A percentile compares a stretch with the other conserved stretches of the same genome.
Conservation (phyloP, 2,888 invertebrate genomes). For the Cephus pygmeus region DNA sequence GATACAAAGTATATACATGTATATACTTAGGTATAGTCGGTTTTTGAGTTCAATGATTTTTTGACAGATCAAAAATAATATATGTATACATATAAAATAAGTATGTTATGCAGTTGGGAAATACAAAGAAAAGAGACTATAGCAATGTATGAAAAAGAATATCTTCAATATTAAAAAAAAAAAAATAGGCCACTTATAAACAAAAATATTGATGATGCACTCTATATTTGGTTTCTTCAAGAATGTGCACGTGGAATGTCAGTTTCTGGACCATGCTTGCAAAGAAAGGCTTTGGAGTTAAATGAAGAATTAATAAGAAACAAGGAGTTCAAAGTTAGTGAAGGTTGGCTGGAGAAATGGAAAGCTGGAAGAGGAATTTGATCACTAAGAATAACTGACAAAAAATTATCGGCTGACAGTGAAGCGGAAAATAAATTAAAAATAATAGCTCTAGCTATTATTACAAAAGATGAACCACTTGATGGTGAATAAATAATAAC, state of each 20-base stretch:
- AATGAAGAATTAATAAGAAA: conserved; percentile 5
- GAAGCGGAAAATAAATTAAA: neutral
- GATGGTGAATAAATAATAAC: too few species aligned
- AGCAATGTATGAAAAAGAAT: neutral
- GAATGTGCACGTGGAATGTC: neutral
- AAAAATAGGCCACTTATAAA: neutral
- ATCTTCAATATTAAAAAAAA: neutral
- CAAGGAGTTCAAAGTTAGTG: neutral
- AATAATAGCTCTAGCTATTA: neutral
- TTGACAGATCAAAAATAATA: too few species aligned
- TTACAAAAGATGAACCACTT: too few species aligned
- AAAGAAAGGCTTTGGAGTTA: conserved; percentile 1
- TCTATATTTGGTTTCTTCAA: neutral
- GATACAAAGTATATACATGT: too few species aligned
- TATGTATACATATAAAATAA: too few species aligned
- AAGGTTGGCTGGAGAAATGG: conserved; percentile 1
- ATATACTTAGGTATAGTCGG: too few species aligned
- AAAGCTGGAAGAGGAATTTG: neutral
- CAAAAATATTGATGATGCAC: neutral
- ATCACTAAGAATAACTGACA: neutral
- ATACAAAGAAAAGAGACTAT: neutral
- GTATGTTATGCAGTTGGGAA: too few species aligned
- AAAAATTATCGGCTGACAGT: conserved; percentile 1
- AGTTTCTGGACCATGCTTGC: neutral
- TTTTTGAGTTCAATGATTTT: too few species aligned